Conservation (phyloP, 2,888 invertebrate species). For the Nysson spinosus region DNA sequence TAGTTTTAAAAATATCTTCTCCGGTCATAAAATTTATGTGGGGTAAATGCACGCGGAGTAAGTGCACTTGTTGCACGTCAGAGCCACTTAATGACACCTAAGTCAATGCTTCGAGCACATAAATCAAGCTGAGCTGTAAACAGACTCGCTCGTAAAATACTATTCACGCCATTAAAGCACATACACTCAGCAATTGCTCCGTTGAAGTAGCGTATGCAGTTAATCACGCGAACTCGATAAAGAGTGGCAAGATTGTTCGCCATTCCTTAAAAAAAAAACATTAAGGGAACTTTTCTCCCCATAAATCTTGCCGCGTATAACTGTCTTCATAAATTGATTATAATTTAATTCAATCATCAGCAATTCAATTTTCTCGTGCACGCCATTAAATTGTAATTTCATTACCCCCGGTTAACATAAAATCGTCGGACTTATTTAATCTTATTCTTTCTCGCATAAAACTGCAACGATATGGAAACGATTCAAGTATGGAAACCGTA, state of each 20-base stretch:
- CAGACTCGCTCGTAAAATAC: conserved; percentile 21
- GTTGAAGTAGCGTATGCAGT: conserved; percentile 3
- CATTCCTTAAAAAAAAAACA: background rate
- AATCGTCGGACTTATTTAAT: too few relatives aligned
- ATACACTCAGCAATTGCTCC: conserved; percentile 16
- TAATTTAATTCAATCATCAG: too few relatives aligned
- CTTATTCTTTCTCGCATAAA: too few relatives aligned
- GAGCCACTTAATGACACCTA: conserved; percentile 31
- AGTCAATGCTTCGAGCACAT: conserved; percentile 31
- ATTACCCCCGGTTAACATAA: too few relatives aligned
- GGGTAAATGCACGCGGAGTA: background rate
- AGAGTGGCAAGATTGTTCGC: background rate
- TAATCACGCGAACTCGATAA: conserved; percentile 33
- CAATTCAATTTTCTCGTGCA: too few relatives aligned
- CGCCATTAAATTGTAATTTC: too few relatives aligned
- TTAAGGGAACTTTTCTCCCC: background rate
- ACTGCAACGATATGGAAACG: too few relatives aligned
- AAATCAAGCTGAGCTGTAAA: conserved; percentile 26
- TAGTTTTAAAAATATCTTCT: too few relatives aligned
- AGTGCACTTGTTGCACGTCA: conserved; percentile 40
- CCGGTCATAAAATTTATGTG: background rate
- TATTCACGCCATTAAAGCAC: conserved; percentile 34
- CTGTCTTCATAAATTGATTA: too few relatives aligned
- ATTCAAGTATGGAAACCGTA: too few relatives aligned
- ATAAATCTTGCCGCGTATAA: background rate